phyloP scores from a whole-genome alignment of 30 jellyfish, hydroid and myxozoan species.

The Chrysaora quinquecirrha region DNA sequence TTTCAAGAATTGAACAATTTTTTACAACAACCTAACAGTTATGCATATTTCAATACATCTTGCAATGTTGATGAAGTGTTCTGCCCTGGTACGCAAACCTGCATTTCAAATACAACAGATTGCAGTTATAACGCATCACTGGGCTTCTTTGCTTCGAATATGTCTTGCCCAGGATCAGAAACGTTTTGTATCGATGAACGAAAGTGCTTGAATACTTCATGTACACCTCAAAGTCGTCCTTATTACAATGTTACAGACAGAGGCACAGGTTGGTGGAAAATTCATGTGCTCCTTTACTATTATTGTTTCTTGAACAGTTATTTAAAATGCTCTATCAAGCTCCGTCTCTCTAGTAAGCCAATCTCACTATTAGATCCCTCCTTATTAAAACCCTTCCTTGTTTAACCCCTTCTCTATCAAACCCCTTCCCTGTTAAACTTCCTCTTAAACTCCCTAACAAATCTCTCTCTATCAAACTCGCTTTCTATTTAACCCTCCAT shows the following conservation, averaged over 20 bases:
- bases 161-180: conserved; percentile 17
- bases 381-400: too few species aligned
- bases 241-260: conserved; percentile 2
- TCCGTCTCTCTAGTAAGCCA: too few species aligned
- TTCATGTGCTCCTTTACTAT: neutral
- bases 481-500: too few species aligned
- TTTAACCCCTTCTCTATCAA: too few species aligned
- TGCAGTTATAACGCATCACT: conserved; percentile 25
- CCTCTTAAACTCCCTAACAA: too few species aligned
- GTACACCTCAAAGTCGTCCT: conserved; percentile 5
- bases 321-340: too few species aligned
- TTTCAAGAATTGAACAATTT: neutral
- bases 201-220: conserved; percentile 10
- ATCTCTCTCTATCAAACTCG: too few species aligned
- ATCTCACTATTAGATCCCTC: too few species aligned
- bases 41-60: conserved; percentile 3
- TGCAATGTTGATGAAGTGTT: conserved; percentile 7
- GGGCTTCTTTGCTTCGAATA: conserved; percentile 7
- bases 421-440: too few species aligned
- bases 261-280: conserved; percentile 19
- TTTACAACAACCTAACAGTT: conserved; percentile 12
- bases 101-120: conserved; percentile 18
- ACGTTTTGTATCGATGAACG: conserved; percentile 32
- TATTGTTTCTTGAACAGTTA: too few species aligned
- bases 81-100: conserved; percentile 56